Evolutionary conservation across 1,140 invertebrate species (phyloP).

Genomic region (Oryzaephilus surinamensis): DNA sequence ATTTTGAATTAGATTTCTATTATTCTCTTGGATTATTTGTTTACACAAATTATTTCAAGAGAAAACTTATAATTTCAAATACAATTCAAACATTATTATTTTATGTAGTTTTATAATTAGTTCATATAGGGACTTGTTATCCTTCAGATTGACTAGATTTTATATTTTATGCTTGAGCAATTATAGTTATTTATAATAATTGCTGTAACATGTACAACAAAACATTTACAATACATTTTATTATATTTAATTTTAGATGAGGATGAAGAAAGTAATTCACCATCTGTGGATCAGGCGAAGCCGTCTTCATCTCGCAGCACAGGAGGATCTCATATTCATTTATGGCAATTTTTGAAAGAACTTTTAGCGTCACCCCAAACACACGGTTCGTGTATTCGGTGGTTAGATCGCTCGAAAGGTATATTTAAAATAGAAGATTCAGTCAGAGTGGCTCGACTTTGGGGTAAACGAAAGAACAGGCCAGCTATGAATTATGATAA

Average conservation of each 20-base stretch:
- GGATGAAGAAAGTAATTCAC: slow-evolving; percentile 38
- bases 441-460: slow-evolving; percentile 85
- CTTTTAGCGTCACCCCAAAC: slow-evolving; percentile 75
- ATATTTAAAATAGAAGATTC: slow-evolving; percentile 99
- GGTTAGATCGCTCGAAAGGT: slow-evolving; percentile 87
- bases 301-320: slow-evolving; percentile 21
- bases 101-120: background rate
- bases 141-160: too few species aligned
- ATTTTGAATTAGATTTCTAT: too few species aligned
- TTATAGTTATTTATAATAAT: too few species aligned
- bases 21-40: too few species aligned
- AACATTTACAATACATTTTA: too few species aligned
- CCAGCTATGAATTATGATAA: slow-evolving; percentile 99
- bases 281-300: slow-evolving; percentile 18
- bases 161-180: too few species aligned
- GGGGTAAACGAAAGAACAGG: slow-evolving; percentile 95
- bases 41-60: too few species aligned
- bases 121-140: background rate
- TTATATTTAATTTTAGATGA: slow-evolving; percentile 39
- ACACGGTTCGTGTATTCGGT: slow-evolving; percentile 89
- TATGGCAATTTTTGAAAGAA: slow-evolving; percentile 99
- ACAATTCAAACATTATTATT: background rate
- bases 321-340: slow-evolving; percentile 70
- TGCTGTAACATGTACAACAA: too few species aligned
- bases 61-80: too few species aligned